phyloP scores from a whole-genome alignment of 2,888 invertebrate genomes.

The Aporophyla lueneburgensis region DNA sequence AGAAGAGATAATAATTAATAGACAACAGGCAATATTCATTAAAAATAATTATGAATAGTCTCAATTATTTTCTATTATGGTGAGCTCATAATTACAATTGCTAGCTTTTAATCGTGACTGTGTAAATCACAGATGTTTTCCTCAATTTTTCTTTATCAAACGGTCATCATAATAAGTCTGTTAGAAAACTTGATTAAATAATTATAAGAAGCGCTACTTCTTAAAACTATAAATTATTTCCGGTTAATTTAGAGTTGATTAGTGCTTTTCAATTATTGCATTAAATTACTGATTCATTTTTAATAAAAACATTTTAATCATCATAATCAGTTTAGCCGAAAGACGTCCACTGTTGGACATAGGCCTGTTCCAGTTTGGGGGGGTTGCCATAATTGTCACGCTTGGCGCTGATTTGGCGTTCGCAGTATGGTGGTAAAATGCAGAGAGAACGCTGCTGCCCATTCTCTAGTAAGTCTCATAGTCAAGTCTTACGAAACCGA shows the following conservation, averaged over 20 bases:
- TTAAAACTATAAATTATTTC: not conserved
- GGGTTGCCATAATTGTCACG: no score
- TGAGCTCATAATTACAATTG: conserved; percentile 28
- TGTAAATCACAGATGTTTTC: conserved; percentile 20
- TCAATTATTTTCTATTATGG: conserved; percentile 22
- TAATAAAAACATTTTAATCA: no score
- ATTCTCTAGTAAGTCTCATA: no score
- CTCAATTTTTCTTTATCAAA: conserved; percentile 1
- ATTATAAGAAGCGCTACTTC: not conserved
- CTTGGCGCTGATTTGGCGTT: no score
- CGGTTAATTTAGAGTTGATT: not conserved
- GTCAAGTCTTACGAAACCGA: no score
- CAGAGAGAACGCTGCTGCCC: no score
- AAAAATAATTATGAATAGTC: not conserved
- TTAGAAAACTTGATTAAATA: not conserved
- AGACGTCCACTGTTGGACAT: no score
- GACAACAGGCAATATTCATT: not conserved
- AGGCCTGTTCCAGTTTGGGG: no score
- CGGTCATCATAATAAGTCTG: not conserved
- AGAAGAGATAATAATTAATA: no score
- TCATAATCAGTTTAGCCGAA: no score
- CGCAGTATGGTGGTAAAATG: no score
- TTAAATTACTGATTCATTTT: no score
- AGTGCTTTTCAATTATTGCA: not conserved
- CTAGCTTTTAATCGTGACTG: conserved; percentile 3